Evolutionary conservation across 2,113 vertebrate genomes (phyloP).

Genomic region (Sphaerodactylus townsendi): DNA sequence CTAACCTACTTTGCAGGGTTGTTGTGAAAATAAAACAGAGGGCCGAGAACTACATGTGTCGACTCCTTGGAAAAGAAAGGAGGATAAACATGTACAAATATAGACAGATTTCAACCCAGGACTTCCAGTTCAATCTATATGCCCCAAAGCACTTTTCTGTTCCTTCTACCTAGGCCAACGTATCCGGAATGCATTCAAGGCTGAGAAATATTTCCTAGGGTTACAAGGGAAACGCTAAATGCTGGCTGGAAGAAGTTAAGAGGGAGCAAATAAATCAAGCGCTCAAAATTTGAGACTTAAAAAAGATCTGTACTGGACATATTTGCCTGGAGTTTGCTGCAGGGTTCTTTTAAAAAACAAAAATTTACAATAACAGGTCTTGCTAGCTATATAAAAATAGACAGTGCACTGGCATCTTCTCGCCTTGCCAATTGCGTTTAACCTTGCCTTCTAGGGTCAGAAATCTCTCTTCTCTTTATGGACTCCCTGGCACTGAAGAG

Average conservation of each 20-base stretch:
- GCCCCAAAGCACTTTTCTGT: background rate
- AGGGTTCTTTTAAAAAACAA: background rate
- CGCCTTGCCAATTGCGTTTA: background rate
- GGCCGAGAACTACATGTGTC: no score
- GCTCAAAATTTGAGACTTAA: background rate
- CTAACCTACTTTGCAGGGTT: no score
- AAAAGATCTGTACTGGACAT: background rate
- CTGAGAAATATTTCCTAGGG: background rate
- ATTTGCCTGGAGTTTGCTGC: background rate
- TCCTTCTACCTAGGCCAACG: background rate
- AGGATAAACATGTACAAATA: no score
- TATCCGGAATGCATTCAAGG: background rate
- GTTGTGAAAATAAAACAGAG: no score
- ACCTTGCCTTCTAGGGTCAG: slow-evolving; percentile 23
- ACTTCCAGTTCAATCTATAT: background rate
- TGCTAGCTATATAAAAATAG: no score
- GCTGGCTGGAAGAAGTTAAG: background rate
- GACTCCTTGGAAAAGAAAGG: no score
- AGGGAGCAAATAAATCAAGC: background rate
- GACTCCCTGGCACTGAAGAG: background rate
- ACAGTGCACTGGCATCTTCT: background rate
- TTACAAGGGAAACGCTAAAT: background rate
- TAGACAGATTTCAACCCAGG: background rate
- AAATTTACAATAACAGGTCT: background rate
- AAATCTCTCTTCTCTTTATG: background rate